Evolutionary conservation across 2,888 invertebrate species (phyloP), one percentile per base, ranked within the genome.

Genomic region (Tricholauxania praeusta): DNA sequence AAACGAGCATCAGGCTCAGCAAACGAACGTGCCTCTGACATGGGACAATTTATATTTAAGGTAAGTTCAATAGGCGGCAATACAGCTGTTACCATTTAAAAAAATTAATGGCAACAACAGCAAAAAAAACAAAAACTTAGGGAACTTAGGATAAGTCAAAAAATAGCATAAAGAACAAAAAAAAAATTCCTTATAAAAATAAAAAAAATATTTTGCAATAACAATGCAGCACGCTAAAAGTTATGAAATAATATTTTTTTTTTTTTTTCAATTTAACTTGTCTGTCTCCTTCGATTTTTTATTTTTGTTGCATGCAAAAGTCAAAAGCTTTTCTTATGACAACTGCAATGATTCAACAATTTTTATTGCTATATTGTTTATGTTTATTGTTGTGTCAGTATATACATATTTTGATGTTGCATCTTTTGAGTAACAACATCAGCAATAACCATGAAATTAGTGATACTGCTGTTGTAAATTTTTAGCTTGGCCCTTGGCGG

Each of bases 41-140:
- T n/a, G n/a, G n/a, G n/a, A n/a, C n/a, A n/a, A n/a, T n/a, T n/a
- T n/a, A n/a, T n/a, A n/a, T n/a, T n/a, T n/a, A n/a, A n/a, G n/a
- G n/a, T n/a, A n/a, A 85, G 87, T 84, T 65, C 51, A 17, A 49
- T 32, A 67, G 55, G 67, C 28, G 67, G 28, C 67, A 66, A 53
- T 53, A 51, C 64, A 22, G 49, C 47, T 47, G 62, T 62, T 47
- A 47, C 32, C 17, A n/a, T 28, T n/a, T 15, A n/a, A 32, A 28
- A 22, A 52, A 17, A 12, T 32, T 14, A 32, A 32, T 5, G 7
- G 7, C 32, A 32, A 32, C 32, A 32, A 32, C 7, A 32, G 32
- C 7, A 32, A 32, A 7, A 19, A 28, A 22, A 32, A 6, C 15
- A 53, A 12, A 28, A n/a, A 19, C 60, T 8, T 60, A 5, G 22